Evolutionary conservation across 2,888 invertebrate genomes (phyloP), one percentile per base, ranked within the genome.

Genomic region (Epiblema foenella): DNA sequence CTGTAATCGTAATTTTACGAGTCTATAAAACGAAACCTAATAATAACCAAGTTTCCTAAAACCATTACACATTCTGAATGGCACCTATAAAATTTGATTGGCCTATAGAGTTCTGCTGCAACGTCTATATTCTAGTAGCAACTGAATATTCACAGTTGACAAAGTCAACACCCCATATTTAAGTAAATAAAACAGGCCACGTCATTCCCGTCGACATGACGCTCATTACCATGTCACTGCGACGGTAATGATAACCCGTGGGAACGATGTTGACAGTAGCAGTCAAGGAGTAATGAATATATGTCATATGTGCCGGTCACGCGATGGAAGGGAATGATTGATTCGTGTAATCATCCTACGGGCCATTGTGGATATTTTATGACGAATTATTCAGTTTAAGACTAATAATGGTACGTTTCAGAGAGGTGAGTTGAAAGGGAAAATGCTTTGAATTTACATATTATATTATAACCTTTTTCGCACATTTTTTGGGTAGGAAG

Each of bases 181-280:
- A 39, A 51, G 64, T 52, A 58, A 64, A 64, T 58, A 70, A 64
- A 69, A 29, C 7, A 46, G 33, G 29, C 18, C 37, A 42, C 39
- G 42, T 54, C 69, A 65, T 65, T 68, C 46, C 46, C 15, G 33
- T 54, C 24, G 39, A 39, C 33, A 65, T 65, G 52, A 64, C 52
- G 39, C 42, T 42, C 51, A 69, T 69, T 69, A 69, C 69, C 62
- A 18, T 59, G 29, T 65, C 65, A 46, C 39, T 49, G 59, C 42
- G 57, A 63, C 59, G 52, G 59, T 70, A 70, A 59, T 70, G 65
- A 70, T 54, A 57, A 52, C 69, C 57, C 64, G 29, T 58, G 69
- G 69, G 59, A 65, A 59, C 63, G 69, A 56, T 69, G 63, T 63
- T 69, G 69, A 63, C 69, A 69, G 68, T 42, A 7, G 33, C 37